A percentile compares a stretch with the other conserved stretches of the same genome.
Evolutionary conservation across 53 echinoderm and acorn worm species (phyloP).

Genomic region (Holothuria scabra): DNA sequence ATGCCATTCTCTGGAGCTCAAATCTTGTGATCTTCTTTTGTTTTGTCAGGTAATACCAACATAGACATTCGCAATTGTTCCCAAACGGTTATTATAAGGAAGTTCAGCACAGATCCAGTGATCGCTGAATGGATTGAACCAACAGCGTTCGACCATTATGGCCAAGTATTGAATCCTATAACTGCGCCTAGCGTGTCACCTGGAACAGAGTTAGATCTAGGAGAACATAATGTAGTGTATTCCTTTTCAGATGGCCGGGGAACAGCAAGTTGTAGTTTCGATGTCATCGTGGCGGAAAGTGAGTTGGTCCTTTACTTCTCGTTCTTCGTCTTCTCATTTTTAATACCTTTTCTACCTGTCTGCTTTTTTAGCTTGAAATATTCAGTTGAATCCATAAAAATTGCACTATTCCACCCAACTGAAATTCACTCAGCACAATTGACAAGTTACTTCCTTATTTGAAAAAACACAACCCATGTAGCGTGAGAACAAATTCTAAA

Average conservation of each 20-base stretch:
- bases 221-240: background rate
- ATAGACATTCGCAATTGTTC: conserved; percentile 6
- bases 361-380: no score
- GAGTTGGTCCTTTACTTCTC: background rate
- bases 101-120: background rate
- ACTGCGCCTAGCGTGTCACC: background rate
- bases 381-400: no score
- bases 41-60: background rate
- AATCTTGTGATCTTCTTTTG: no score
- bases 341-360: no score
- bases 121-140: conserved; percentile 6
- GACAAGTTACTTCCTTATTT: no score
- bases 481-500: no score
- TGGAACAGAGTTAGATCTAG: background rate
- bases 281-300: background rate
- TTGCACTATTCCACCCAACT: no score
- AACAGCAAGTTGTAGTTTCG: background rate
- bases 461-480: no score
- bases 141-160: conserved; percentile 20
- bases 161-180: background rate
- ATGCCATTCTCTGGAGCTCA: no score
- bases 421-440: no score
- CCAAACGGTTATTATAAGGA: background rate
- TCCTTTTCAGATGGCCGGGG: background rate
- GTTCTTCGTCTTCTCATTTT: no score